Evolutionary conservation across 2,888 invertebrate genomes (phyloP), one percentile per base, ranked within the genome.

Genomic region (Leucania comma): DNA sequence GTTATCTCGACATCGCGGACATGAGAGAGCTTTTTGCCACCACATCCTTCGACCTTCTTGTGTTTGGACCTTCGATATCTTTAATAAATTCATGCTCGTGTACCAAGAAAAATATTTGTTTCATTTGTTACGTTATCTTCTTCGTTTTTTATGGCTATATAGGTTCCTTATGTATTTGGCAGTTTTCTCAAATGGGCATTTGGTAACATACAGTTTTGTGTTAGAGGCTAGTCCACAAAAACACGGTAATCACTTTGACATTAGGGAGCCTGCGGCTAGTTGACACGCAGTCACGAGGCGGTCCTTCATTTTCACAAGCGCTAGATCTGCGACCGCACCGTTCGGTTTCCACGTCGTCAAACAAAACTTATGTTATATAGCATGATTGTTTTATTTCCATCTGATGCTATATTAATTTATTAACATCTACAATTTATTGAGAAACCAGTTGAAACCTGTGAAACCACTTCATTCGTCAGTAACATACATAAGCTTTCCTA

Each of bases 21-120:
- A 95, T 89, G 93, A 90, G 94, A 95, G 94, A 92, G 95, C 95
- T 95, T 96, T 96, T 96, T 96, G 96, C 96, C 95, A 96, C 95
- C 91, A 94, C 91, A 91, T 91, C 94, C 94, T 86, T 89, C 92
- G 91, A 91, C 93, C 92, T 91, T 91, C 90, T 91, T 87, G 90
- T 89, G 88, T 90, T 84, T 89, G 87, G 80, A 81, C 81, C 85
- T 85, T 84, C 83, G 85, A 86, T 86, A 86, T 84, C 80, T 86
- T 84, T 83, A 86, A 88, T 89, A 88, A 88, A 89, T 89, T 86
- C 85, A 80, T 84, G 84, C 79, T 80, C 69, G 64, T 77, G 73
- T 78, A 80, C 64, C 61, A 76, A 74, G 80, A 82, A 72, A 72
- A 68, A 82, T 80, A 78, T 84, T 76, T 71, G 78, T 80, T 82